Conservation (phyloP, 2,888 invertebrate species). For the Osedax fenrisi region DNA sequence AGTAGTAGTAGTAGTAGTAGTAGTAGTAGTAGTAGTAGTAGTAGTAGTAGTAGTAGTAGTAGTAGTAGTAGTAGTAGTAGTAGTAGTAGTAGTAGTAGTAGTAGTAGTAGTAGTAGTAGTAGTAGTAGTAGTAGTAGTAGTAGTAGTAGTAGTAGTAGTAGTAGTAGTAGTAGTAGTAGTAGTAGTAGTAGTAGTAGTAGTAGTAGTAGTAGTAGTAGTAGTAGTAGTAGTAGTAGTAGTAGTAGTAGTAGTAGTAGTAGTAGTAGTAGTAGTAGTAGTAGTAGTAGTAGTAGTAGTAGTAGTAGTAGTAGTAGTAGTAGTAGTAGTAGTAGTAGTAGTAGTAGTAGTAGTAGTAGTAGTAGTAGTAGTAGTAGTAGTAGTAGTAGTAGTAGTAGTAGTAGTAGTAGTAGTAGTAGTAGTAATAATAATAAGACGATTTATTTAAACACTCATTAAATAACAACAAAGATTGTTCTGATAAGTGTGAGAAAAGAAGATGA, state of each 20-base stretch:
- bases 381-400: neutral
- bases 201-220: neutral
- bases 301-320: constrained; percentile 5
- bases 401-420: neutral
- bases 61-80: neutral
- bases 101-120: neutral
- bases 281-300: constrained; percentile 1
- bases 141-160: neutral
- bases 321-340: neutral
- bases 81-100: neutral
- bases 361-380: neutral
- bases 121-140: neutral
- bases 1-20: neutral
- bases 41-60: neutral
- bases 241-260: constrained; percentile 16
- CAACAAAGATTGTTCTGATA: no score
- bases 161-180: neutral
- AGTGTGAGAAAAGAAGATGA: no score
- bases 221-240: constrained; percentile 18
- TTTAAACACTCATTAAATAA: no score
- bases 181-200: neutral
- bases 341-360: neutral
- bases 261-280: constrained; percentile 1
- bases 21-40: neutral
- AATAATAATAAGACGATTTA: no score